phyloP scores from a whole-genome alignment of 30 jellyfish, hydroid and myxozoan genomes.

The Catostylus mosaicus region DNA sequence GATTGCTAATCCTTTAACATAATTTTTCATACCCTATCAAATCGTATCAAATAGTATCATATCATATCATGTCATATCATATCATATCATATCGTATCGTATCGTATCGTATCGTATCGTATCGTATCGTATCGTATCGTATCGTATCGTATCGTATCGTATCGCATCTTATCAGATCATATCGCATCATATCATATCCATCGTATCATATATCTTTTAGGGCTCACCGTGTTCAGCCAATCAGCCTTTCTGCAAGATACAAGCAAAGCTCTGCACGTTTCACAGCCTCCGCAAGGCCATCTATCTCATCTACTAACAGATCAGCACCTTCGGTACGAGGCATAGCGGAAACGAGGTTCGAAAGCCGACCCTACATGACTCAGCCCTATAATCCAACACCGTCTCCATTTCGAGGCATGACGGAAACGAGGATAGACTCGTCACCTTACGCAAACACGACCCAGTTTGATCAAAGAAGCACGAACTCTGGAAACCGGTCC shows the following conservation, averaged over 20 bases:
- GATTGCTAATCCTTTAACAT: too few species aligned
- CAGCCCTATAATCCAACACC: not conserved
- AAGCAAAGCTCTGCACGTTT: slow-evolving; percentile 7
- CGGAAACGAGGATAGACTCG: slow-evolving; percentile 22
- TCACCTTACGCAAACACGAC: not conserved
- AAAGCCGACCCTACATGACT: not conserved
- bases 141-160: too few species aligned
- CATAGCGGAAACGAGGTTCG: not conserved
- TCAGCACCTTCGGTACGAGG: not conserved
- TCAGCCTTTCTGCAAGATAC: slow-evolving; percentile 21
- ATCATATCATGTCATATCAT: too few species aligned
- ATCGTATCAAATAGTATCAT: too few species aligned
- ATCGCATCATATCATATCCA: too few species aligned
- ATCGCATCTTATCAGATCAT: too few species aligned
- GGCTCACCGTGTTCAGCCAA: slow-evolving; percentile 35
- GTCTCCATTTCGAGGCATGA: slow-evolving; percentile 13
- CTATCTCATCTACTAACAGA: not conserved
- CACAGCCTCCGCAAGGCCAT: slow-evolving; percentile 15
- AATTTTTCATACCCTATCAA: too few species aligned
- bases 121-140: too few species aligned
- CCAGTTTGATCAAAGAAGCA: not conserved
- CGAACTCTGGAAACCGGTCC: slow-evolving; percentile 10
- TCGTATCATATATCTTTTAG: too few species aligned
- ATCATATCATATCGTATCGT: too few species aligned
- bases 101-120: too few species aligned